phyloP scores from a whole-genome alignment of 2,888 invertebrate species.

The Drosophila paracracens region DNA sequence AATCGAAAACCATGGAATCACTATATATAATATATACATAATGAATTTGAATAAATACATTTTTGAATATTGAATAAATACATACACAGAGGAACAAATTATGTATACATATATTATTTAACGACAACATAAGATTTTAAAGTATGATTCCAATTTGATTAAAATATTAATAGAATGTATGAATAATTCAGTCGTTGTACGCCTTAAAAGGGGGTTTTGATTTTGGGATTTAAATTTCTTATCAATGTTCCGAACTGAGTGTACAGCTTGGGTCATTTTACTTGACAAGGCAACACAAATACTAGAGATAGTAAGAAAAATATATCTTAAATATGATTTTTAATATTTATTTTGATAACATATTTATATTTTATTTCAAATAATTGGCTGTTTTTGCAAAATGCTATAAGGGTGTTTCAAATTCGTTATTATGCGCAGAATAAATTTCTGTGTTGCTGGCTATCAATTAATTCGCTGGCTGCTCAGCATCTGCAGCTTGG shows the following conservation, averaged over 20 bases:
- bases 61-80: too few relatives aligned
- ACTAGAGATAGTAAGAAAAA: not conserved
- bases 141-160: too few relatives aligned
- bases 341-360: not conserved
- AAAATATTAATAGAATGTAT: not conserved
- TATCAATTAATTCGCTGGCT: not conserved
- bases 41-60: too few relatives aligned
- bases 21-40: not conserved
- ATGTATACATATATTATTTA: too few relatives aligned
- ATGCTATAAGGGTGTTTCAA: not conserved
- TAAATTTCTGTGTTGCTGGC: not conserved
- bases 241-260: not conserved
- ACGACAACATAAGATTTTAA: too few relatives aligned
- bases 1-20: not conserved
- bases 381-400: not conserved
- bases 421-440: not conserved
- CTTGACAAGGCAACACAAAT: not conserved
- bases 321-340: too few relatives aligned
- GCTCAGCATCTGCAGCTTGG: constrained; percentile 6
- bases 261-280: not conserved
- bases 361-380: not conserved
- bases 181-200: too few relatives aligned
- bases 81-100: too few relatives aligned
- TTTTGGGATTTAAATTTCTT: constrained; percentile 1
- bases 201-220: too few relatives aligned